phyloP scores from a whole-genome alignment of 2,888 invertebrate species.

The Geophilus truncorum region DNA sequence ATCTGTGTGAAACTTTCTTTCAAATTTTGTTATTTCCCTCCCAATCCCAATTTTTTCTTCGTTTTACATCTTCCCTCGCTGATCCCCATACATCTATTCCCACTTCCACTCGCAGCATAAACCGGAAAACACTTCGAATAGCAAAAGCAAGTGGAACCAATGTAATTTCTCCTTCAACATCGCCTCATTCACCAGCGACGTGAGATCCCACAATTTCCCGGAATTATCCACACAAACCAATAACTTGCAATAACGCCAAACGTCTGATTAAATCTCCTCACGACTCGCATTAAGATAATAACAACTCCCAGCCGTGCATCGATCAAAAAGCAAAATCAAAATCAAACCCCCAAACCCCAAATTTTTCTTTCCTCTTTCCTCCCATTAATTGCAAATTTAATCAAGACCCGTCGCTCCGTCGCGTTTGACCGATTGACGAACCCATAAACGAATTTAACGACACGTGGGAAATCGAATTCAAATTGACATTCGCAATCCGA shows the following conservation, averaged over 20 bases:
- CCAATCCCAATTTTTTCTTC: neutral
- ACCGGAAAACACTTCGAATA: neutral
- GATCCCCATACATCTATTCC: too few relatives aligned
- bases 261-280: neutral
- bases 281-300: neutral
- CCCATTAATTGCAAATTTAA: too few relatives aligned
- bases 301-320: too few relatives aligned
- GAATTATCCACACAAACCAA: neutral
- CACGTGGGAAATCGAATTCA: neutral
- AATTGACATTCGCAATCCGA: neutral
- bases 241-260: too few relatives aligned
- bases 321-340: too few relatives aligned
- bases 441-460: neutral
- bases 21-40: too few relatives aligned
- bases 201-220: neutral
- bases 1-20: too few relatives aligned
- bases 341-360: too few relatives aligned
- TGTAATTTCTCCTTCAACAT: neutral
- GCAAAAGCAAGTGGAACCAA: neutral
- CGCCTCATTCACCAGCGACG: neutral
- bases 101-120: too few relatives aligned
- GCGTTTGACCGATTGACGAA: neutral
- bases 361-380: too few relatives aligned
- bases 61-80: too few relatives aligned
- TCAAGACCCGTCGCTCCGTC: too few relatives aligned